These are phyloP conservation scores for Tragelaphus imberbis DNA, from an alignment of 2,113 vertebrate species.

Conservation along the genomic window DNA sequence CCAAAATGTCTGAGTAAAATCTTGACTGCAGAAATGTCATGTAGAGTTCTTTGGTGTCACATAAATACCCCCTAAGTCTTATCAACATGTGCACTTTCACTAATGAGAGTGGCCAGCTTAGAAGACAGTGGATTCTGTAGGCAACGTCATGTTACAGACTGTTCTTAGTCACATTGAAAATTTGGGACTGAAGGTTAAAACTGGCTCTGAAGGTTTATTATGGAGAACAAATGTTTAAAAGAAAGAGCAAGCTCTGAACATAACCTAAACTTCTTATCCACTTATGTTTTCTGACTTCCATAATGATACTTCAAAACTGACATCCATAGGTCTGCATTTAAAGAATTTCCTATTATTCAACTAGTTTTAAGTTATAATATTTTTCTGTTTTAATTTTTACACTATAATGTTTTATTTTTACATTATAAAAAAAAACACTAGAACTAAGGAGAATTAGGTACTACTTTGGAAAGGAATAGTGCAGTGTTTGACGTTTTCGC, in stretches of 20 bases:
- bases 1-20: conserved; percentile 29
- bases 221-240: conserved; percentile 28
- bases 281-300: background rate
- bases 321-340: background rate
- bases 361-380: background rate
- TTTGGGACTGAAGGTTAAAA: conserved; percentile 21
- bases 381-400: background rate
- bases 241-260: conserved; percentile 41
- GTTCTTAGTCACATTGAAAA: conserved; percentile 29
- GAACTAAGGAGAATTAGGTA: background rate
- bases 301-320: background rate
- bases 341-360: background rate
- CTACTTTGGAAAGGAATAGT: background rate
- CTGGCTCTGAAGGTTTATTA: background rate
- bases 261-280: background rate
- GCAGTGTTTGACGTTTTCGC: background rate
- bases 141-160: background rate
- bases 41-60: conserved; percentile 46
- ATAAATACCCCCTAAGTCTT: conserved; percentile 41
- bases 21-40: conserved; percentile 15
- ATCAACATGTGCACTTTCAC: background rate
- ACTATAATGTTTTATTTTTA: background rate
- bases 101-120: conserved; percentile 55
- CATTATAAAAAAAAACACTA: background rate
- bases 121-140: conserved; percentile 32